Conservation (phyloP, 2,113 vertebrate genomes). For the Caracal caracal region DNA sequence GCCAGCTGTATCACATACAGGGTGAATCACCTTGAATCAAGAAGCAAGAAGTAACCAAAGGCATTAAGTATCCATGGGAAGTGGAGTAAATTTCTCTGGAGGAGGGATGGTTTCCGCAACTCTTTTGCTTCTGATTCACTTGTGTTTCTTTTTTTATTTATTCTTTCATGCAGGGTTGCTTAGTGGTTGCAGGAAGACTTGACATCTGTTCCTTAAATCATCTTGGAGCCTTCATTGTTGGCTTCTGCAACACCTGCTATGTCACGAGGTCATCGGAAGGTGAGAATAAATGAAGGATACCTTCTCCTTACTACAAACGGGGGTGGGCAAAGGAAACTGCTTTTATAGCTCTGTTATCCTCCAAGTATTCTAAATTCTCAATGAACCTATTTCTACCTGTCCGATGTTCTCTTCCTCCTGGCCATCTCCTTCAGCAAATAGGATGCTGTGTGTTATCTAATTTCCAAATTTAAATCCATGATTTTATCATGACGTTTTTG, state of each 20-base stretch:
- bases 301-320: neutral
- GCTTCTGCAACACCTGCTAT: neutral
- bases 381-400: neutral
- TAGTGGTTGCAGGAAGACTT: neutral
- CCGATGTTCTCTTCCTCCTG: neutral
- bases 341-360: neutral
- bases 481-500: neutral
- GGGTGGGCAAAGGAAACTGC: fast-evolving
- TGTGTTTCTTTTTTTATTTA: neutral
- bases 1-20: neutral
- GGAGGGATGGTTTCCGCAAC: neutral
- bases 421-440: neutral
- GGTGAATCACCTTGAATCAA: no score
- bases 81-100: neutral
- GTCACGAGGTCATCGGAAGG: neutral
- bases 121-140: neutral
- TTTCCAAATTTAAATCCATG: neutral
- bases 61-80: neutral
- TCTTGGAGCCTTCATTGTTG: neutral
- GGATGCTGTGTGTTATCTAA: neutral
- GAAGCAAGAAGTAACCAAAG: neutral
- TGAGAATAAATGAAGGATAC: neutral
- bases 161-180: neutral
- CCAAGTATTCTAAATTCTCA: neutral
- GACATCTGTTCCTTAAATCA: neutral